phyloP scores from a whole-genome alignment of 1,140 invertebrate genomes.

The Steinernema khuongi region DNA sequence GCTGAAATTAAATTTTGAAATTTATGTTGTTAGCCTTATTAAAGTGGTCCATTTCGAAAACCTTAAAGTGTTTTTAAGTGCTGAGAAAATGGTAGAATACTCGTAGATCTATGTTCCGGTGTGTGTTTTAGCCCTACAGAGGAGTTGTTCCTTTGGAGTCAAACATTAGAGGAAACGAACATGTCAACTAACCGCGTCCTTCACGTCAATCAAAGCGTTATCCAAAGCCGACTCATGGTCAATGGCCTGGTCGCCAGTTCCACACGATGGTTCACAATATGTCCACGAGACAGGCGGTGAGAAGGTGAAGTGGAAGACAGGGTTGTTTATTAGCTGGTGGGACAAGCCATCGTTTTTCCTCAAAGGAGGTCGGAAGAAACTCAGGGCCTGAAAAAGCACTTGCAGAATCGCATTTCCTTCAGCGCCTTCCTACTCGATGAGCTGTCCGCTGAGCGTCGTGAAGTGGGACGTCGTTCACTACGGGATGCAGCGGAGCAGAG shows the following conservation, averaged over 20 bases:
- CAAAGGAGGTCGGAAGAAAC: not conserved
- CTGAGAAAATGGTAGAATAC: too few species aligned
- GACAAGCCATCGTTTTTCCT: not conserved
- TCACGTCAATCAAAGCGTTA: constrained; percentile 22
- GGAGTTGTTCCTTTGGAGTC: too few species aligned
- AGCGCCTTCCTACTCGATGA: too few species aligned
- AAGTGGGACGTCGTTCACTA: too few species aligned
- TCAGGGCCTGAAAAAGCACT: not conserved
- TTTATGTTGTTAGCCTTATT: not conserved
- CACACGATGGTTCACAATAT: constrained; percentile 24
- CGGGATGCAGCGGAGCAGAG: too few species aligned
- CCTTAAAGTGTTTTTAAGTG: too few species aligned
- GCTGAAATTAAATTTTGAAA: constrained; percentile 16
- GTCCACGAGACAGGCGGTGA: constrained; percentile 31
- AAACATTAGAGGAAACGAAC: not conserved
- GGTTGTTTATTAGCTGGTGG: not conserved
- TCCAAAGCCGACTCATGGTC: constrained; percentile 26
- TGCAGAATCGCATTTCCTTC: too few species aligned
- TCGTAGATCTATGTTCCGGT: too few species aligned
- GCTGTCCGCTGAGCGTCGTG: too few species aligned
- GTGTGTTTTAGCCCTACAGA: too few species aligned
- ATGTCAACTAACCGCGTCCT: constrained; percentile 19
- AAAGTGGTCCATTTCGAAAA: too few species aligned
- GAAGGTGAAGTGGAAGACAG: constrained; percentile 7
- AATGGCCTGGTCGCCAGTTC: constrained; percentile 25